A percentile compares a stretch with the other conserved stretches of the same genome.
Evolutionary conservation across 1,140 invertebrate genomes (phyloP).

Genomic region (Zaprionus inermis): DNA sequence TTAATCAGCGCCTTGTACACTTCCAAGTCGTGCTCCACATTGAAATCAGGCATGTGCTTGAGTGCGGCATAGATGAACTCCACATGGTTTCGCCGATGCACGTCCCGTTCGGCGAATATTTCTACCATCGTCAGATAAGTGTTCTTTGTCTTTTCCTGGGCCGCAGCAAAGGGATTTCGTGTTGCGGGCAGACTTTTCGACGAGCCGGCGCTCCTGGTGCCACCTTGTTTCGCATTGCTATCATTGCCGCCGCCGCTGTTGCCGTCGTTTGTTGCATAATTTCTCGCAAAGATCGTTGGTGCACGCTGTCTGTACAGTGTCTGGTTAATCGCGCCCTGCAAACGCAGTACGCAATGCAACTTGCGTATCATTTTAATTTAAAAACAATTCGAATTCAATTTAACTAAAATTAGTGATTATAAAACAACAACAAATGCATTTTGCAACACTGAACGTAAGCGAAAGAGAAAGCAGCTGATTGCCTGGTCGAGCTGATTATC

Average conservation of each 20-base stretch:
- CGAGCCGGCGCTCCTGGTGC: slow-evolving; percentile 12
- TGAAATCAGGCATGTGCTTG: slow-evolving; percentile 95
- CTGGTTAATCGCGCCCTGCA: slow-evolving; percentile 40
- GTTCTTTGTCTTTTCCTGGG: slow-evolving; percentile 88
- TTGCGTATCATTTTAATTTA: slow-evolving; percentile 76
- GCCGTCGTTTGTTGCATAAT: slow-evolving; percentile 23
- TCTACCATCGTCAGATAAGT: slow-evolving; percentile 90
- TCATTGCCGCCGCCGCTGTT: slow-evolving; percentile 11
- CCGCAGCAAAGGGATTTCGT: slow-evolving; percentile 68
- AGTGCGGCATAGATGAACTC: slow-evolving; percentile 97
- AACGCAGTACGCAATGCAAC: slow-evolving; percentile 54
- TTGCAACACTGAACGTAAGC: slow-evolving; percentile 23
- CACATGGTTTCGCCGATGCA: slow-evolving; percentile 91
- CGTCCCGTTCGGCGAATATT: slow-evolving; percentile 88
- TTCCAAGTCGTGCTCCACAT: slow-evolving; percentile 94
- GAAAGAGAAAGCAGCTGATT: slow-evolving; percentile 20
- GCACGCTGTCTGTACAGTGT: slow-evolving; percentile 24
- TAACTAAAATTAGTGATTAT: slow-evolving; percentile 38
- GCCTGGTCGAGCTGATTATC: not conserved
- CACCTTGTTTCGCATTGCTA: slow-evolving; percentile 22
- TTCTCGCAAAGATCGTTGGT: slow-evolving; percentile 20
- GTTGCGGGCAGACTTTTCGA: slow-evolving; percentile 57
- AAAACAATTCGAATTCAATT: slow-evolving; percentile 35
- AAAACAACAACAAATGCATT: slow-evolving; percentile 55
- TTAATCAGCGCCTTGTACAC: slow-evolving; percentile 95